Conservation (phyloP, 2,797 vertebrate genomes). For the Chromis chromis region DNA sequence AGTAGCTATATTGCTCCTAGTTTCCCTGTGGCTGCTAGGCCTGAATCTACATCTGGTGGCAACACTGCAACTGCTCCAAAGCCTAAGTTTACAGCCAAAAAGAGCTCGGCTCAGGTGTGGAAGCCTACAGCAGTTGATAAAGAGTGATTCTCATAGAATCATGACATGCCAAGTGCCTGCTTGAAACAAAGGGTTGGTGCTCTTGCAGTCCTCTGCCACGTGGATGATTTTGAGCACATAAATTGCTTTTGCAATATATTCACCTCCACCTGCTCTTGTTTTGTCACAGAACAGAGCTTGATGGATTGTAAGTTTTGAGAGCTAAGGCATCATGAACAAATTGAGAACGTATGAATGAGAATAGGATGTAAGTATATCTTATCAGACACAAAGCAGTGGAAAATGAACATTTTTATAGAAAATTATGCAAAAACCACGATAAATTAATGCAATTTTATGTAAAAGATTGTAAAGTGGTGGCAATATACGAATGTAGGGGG, state of each 20-base stretch:
- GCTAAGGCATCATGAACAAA: slow-evolving; percentile 12
- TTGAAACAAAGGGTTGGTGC: slow-evolving; percentile 59
- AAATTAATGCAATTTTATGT: slow-evolving; percentile 3
- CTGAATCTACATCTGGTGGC: slow-evolving; percentile 82
- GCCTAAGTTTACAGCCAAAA: slow-evolving; percentile 98
- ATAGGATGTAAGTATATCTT: slow-evolving; percentile 44
- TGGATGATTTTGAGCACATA: slow-evolving; percentile 37
- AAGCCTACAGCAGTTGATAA: slow-evolving; percentile 89
- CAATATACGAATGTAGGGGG: slow-evolving; percentile 59
- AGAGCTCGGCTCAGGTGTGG: slow-evolving; percentile 95
- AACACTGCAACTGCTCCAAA: slow-evolving; percentile 86
- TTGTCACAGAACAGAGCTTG: slow-evolving; percentile 21
- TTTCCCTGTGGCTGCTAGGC: slow-evolving; percentile 85
- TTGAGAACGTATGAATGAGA: slow-evolving; percentile 18
- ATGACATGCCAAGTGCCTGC: slow-evolving; percentile 65
- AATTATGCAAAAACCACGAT: background rate
- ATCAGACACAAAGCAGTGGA: slow-evolving; percentile 26
- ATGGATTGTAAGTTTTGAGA: slow-evolving; percentile 36
- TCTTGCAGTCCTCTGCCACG: slow-evolving; percentile 36
- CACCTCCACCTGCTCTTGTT: slow-evolving; percentile 7
- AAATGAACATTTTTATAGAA: slow-evolving; percentile 19
- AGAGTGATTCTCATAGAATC: slow-evolving; percentile 82
- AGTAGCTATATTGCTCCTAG: slow-evolving; percentile 80
- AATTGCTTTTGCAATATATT: slow-evolving; percentile 25
- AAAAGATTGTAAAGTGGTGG: slow-evolving; percentile 14